phyloP scores from a whole-genome alignment of 1,140 invertebrate species.

The Magallana ariakensis region DNA sequence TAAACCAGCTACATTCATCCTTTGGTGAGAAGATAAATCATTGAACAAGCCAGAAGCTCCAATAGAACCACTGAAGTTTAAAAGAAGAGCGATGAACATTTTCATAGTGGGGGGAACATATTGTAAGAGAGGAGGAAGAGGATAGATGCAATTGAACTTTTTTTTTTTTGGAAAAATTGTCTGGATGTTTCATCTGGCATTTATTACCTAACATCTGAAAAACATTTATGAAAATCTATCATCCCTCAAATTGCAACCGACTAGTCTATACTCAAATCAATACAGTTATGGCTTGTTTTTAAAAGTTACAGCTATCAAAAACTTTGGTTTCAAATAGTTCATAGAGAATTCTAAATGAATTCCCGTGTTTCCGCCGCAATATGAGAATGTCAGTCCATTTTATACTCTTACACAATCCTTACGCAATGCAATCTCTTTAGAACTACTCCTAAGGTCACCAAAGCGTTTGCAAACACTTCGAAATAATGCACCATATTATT shows the following conservation, averaged over 20 bases:
- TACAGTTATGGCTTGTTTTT: too few species aligned
- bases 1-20: neutral
- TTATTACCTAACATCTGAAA: neutral
- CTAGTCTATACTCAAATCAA: too few species aligned
- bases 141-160: neutral
- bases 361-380: neutral
- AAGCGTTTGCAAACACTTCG: slow-evolving; percentile 8
- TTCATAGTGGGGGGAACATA: neutral
- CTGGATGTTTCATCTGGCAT: slow-evolving; percentile 3
- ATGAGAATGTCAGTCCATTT: too few species aligned
- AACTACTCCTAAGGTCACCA: neutral
- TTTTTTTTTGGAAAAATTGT: neutral
- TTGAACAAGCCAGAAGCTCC: neutral
- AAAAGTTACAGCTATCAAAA: too few species aligned
- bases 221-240: neutral
- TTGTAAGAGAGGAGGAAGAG: neutral
- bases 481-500: neutral
- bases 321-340: too few species aligned
- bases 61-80: neutral
- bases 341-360: too few species aligned
- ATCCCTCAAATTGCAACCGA: neutral
- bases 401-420: neutral
- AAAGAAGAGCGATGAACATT: neutral
- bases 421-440: neutral
- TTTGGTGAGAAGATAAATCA: slow-evolving; percentile 1